A percentile compares a stretch with the other conserved stretches of the same genome.
phyloP scores from a whole-genome alignment of 2,888 invertebrate species.

The Hydrotaea diabolus region DNA sequence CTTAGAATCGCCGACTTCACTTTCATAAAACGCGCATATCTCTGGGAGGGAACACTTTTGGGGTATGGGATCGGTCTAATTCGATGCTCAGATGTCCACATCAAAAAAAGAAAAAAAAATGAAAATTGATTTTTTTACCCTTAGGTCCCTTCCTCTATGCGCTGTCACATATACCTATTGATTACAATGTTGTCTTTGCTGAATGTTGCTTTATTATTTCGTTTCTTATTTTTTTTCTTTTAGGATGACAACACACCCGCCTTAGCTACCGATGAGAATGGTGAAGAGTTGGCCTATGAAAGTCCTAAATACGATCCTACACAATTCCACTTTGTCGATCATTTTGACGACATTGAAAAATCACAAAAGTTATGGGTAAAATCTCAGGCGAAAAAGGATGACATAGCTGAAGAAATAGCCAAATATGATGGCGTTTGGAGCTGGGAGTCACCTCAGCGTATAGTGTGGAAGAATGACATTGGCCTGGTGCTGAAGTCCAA shows the following conservation, averaged over 20 bases:
- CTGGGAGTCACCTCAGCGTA: conserved; percentile 87
- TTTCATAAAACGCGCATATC: too few relatives aligned
- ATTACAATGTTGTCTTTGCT: conserved; percentile 7
- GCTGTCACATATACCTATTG: too few relatives aligned
- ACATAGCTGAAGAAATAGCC: conserved; percentile 92
- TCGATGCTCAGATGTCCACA: too few relatives aligned
- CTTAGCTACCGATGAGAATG: conserved; percentile 60
- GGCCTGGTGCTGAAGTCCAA: conserved; percentile 95
- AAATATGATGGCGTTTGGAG: conserved; percentile 95
- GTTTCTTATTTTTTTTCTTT: conserved; percentile 22
- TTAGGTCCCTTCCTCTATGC: too few relatives aligned
- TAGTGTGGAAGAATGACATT: conserved; percentile 90
- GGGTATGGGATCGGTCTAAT: too few relatives aligned
- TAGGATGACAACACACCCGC: conserved; percentile 70
- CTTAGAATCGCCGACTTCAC: too few relatives aligned
- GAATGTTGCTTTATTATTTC: background rate
- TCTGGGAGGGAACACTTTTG: too few relatives aligned
- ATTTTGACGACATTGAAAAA: conserved; percentile 89
- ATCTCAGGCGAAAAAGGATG: conserved; percentile 95
- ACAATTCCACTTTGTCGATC: conserved; percentile 89
- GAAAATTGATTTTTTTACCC: too few relatives aligned
- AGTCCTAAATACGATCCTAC: conserved; percentile 86
- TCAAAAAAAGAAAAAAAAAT: too few relatives aligned
- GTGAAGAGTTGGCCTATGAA: conserved; percentile 82
- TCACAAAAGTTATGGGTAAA: conserved; percentile 91